These are phyloP conservation scores for Adela reaumurella DNA, from an alignment of 2,888 invertebrate genomes.

Conservation along the genomic window DNA sequence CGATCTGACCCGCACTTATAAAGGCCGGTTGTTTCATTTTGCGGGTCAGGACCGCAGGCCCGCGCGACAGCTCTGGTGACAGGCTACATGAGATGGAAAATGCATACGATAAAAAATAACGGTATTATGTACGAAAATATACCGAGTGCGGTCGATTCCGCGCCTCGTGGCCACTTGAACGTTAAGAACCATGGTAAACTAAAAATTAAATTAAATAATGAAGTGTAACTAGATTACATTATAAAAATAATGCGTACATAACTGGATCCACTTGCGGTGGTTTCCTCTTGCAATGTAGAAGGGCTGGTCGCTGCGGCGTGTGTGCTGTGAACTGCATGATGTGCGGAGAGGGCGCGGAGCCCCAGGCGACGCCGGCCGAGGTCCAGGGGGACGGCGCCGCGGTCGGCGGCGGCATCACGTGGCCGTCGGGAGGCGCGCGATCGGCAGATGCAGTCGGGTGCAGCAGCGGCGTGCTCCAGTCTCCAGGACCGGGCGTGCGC, in stretches of 20 bases:
- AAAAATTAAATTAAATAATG: neutral
- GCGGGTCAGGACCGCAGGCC: too few relatives aligned
- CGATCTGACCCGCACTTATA: too few relatives aligned
- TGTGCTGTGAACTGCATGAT: conserved; percentile 47
- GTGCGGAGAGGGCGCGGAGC: conserved; percentile 35
- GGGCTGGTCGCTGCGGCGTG: conserved; percentile 22
- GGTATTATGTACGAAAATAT: too few relatives aligned
- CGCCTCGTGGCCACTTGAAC: too few relatives aligned
- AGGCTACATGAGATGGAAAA: too few relatives aligned
- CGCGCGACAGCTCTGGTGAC: too few relatives aligned
- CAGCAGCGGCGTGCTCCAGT: neutral
- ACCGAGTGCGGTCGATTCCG: too few relatives aligned
- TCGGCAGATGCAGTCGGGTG: conserved; percentile 16
- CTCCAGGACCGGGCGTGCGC: too few relatives aligned
- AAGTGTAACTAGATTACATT: conserved; percentile 1
- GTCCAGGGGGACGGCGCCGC: conserved; percentile 49
- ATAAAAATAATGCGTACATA: conserved; percentile 43
- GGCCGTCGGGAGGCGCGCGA: conserved; percentile 22
- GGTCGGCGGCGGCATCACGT: conserved; percentile 38
- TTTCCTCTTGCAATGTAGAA: conserved; percentile 42
- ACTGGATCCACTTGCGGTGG: conserved; percentile 37
- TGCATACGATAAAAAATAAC: too few relatives aligned
- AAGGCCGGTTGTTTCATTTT: too few relatives aligned
- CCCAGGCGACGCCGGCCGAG: conserved; percentile 52
- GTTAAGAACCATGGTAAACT: neutral